A percentile compares a stretch with the other conserved stretches of the same genome.
Evolutionary conservation across 2,797 vertebrate species (phyloP).

Genomic region (Cercopithecus petaurista): DNA sequence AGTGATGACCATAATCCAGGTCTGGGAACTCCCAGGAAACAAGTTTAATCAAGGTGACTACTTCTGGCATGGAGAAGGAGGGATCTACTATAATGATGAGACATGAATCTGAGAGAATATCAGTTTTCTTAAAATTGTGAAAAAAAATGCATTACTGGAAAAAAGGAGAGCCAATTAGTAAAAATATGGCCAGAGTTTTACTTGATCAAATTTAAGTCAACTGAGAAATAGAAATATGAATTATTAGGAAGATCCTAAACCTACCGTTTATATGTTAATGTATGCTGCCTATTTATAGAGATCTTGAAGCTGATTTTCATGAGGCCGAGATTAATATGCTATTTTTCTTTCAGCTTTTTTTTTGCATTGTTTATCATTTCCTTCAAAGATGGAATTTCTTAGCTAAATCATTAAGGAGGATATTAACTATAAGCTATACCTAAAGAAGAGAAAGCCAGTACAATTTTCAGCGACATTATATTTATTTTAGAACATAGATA

Average conservation of each 20-base stretch:
- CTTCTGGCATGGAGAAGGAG: background rate
- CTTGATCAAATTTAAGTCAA: background rate
- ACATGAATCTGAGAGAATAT: background rate
- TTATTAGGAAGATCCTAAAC: background rate
- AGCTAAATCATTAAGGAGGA: background rate
- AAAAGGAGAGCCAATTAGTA: background rate
- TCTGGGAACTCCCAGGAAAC: background rate
- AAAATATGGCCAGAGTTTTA: background rate
- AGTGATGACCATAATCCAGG: background rate
- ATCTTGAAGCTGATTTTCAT: background rate
- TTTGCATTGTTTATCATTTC: background rate
- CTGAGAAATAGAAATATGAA: background rate
- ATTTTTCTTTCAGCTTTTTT: background rate
- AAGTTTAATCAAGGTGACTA: background rate
- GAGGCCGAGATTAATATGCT: background rate
- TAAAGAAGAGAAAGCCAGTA: background rate
- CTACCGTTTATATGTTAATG: background rate
- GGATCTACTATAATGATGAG: background rate
- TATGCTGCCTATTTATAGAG: background rate
- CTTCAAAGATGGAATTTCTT: background rate
- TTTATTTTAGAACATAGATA: background rate
- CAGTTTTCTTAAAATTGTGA: background rate
- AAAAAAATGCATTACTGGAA: background rate
- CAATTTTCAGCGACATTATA: background rate
- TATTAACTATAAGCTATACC: background rate